These are phyloP conservation scores for Chlorospingus flavigularis DNA, from an alignment of 2,797 vertebrate genomes.

Conservation along the genomic window DNA sequence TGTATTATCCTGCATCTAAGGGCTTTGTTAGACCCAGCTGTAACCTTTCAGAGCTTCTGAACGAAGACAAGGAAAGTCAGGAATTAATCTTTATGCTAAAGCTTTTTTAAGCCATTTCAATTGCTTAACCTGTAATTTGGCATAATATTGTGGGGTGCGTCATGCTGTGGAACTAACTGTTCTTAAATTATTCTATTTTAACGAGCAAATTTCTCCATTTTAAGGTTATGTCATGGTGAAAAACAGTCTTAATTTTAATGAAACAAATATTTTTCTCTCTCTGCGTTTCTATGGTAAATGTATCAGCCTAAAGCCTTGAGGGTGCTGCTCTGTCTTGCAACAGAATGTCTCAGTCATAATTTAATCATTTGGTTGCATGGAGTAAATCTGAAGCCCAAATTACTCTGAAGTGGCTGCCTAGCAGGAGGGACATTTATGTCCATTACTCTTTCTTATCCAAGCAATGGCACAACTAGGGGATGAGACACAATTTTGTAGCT, in stretches of 20 bases:
- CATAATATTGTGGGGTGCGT: slow-evolving; percentile 48
- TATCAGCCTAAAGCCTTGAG: slow-evolving; percentile 39
- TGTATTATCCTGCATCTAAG: slow-evolving; percentile 10
- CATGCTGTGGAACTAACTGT: slow-evolving; percentile 65
- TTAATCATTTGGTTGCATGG: slow-evolving; percentile 34
- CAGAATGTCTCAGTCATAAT: slow-evolving; percentile 38
- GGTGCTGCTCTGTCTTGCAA: slow-evolving; percentile 1
- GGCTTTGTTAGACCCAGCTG: slow-evolving; percentile 34
- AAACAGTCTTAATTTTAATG: slow-evolving; percentile 61
- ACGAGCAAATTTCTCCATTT: slow-evolving; percentile 35
- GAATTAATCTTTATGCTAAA: slow-evolving; percentile 57
- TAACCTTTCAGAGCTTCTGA: slow-evolving; percentile 51
- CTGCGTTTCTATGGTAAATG: slow-evolving; percentile 4
- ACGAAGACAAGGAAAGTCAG: slow-evolving; percentile 32
- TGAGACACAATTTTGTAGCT: background rate
- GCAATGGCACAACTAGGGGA: background rate
- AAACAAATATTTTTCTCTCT: slow-evolving; percentile 65
- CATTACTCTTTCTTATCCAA: slow-evolving; percentile 18
- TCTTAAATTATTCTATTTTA: slow-evolving; percentile 56
- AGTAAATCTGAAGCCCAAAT: slow-evolving; percentile 38
- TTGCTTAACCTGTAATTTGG: slow-evolving; percentile 64
- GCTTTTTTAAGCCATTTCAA: slow-evolving; percentile 52
- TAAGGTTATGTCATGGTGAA: slow-evolving; percentile 59
- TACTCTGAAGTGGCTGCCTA: slow-evolving; percentile 46
- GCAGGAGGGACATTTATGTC: slow-evolving; percentile 42